These are phyloP conservation scores for Echiichthys vipera DNA, from an alignment of 2,797 vertebrate species.

Conservation along the genomic window DNA sequence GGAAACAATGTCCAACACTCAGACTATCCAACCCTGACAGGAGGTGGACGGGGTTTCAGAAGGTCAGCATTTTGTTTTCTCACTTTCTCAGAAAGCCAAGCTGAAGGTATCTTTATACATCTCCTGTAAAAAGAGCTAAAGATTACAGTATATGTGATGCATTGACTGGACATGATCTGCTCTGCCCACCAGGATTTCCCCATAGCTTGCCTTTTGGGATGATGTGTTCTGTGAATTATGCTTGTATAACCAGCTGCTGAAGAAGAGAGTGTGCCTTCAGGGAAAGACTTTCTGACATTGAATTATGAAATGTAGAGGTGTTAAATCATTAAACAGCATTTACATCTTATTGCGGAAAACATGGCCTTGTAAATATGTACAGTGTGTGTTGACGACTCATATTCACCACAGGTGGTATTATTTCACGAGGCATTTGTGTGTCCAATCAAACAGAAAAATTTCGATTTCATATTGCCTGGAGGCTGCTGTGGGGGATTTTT, in stretches of 20 bases:
- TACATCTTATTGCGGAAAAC: constrained; percentile 26
- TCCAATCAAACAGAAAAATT: constrained; percentile 56
- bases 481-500: constrained; percentile 43
- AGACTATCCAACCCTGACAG: constrained; percentile 12
- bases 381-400: constrained; percentile 4
- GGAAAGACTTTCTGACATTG: constrained; percentile 37
- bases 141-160: constrained; percentile 4
- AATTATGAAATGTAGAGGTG: constrained; percentile 35
- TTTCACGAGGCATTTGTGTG: constrained; percentile 52
- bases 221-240: constrained; percentile 8
- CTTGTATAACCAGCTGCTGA: constrained; percentile 18
- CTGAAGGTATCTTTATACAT: constrained; percentile 18
- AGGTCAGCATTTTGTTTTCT: constrained; percentile 39
- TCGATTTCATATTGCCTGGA: constrained; percentile 26
- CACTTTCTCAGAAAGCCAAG: constrained; percentile 5
- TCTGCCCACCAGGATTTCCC: not conserved
- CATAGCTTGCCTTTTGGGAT: constrained; percentile 11
- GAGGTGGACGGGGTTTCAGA: constrained; percentile 20
- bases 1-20: not conserved
- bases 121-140: constrained; percentile 7
- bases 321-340: constrained; percentile 49
- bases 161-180: constrained; percentile 16
- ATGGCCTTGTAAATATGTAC: constrained; percentile 40
- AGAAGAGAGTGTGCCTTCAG: constrained; percentile 22
- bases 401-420: constrained; percentile 26